phyloP scores from a whole-genome alignment of 2,113 vertebrate genomes.

The Serilophus lunatus region DNA sequence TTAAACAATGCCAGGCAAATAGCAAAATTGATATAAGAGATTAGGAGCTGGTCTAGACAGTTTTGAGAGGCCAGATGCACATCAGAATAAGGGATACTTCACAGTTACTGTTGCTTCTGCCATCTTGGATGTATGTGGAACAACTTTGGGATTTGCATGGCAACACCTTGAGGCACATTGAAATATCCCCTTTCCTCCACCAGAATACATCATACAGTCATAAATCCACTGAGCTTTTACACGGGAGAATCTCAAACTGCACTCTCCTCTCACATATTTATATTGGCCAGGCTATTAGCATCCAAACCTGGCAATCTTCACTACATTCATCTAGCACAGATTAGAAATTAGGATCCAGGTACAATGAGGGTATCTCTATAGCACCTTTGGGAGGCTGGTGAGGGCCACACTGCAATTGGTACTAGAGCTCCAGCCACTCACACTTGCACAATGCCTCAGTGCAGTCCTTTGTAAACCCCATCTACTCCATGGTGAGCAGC shows the following conservation, averaged over 20 bases:
- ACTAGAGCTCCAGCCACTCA: not conserved
- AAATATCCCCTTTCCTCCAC: not conserved
- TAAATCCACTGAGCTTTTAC: not conserved
- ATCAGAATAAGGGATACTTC: not conserved
- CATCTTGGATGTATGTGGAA: not conserved
- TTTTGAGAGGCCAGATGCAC: not conserved
- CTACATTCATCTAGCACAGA: not conserved
- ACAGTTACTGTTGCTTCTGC: not conserved
- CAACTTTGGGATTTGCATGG: not conserved
- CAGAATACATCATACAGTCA: not conserved
- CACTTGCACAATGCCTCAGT: not conserved
- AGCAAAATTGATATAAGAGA: not conserved
- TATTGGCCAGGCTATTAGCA: not conserved
- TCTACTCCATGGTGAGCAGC: not conserved
- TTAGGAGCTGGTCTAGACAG: not conserved
- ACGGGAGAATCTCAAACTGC: not conserved
- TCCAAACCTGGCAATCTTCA: not conserved
- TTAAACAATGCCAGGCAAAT: not conserved
- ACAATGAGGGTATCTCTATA: not conserved
- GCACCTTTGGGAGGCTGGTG: not conserved
- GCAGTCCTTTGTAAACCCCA: not conserved
- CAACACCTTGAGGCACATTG: not conserved
- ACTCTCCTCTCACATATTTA: not conserved
- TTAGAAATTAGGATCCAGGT: not conserved
- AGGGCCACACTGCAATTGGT: rapidly evolving